Evolutionary conservation across 2,113 vertebrate genomes (phyloP).

Genomic region (Chaetorhynchus papuensis): DNA sequence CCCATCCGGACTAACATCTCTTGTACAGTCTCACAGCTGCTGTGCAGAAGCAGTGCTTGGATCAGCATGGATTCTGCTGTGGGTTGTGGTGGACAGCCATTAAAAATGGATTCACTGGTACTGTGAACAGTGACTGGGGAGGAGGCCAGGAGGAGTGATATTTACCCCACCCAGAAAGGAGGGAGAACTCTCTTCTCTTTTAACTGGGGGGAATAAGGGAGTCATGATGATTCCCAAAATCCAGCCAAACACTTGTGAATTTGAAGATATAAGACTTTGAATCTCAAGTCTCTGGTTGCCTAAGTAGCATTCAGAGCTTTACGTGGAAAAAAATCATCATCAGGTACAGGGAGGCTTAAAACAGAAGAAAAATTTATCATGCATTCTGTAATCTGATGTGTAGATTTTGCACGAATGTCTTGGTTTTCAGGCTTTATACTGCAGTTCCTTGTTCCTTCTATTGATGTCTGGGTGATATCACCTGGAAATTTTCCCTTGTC

Average conservation of each 20-base stretch:
- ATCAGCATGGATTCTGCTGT: background rate
- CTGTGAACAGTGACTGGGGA: background rate
- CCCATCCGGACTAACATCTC: background rate
- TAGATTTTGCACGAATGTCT: background rate
- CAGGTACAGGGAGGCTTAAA: background rate
- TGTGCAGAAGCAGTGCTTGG: background rate
- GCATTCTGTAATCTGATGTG: background rate
- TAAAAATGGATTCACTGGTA: background rate
- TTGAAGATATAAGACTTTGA: background rate
- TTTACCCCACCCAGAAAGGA: background rate
- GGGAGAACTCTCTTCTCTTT: background rate
- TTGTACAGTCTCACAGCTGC: background rate
- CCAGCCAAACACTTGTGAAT: background rate
- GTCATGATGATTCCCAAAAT: background rate
- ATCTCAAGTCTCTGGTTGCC: background rate
- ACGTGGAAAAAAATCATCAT: background rate
- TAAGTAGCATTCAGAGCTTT: background rate
- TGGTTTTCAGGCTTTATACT: background rate
- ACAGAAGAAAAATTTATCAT: background rate
- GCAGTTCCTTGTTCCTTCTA: background rate
- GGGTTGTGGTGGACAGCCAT: background rate
- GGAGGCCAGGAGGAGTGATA: background rate
- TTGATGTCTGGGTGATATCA: background rate
- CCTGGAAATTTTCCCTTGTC: background rate
- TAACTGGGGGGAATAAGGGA: background rate